phyloP scores from a whole-genome alignment of 1,140 invertebrate genomes.

The Brachionus rotundiformis region DNA sequence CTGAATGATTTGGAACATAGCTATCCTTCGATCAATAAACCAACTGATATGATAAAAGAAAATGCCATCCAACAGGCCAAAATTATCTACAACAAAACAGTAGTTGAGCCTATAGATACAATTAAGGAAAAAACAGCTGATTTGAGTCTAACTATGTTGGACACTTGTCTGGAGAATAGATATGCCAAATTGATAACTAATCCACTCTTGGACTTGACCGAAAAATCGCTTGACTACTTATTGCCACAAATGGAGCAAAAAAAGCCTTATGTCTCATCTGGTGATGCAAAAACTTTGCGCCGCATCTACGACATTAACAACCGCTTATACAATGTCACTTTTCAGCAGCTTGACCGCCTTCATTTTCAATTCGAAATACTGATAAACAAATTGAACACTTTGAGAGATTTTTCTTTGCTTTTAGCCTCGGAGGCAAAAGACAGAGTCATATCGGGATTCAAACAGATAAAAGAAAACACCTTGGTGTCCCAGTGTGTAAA shows the following conservation, averaged over 20 bases:
- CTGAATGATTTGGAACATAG: slow-evolving; percentile 21
- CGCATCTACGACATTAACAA: slow-evolving; percentile 12
- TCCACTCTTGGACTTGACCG: slow-evolving; percentile 34
- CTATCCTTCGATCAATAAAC: background rate
- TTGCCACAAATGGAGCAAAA: slow-evolving; percentile 4
- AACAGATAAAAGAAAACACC: background rate
- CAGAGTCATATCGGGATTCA: background rate
- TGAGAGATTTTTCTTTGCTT: background rate
- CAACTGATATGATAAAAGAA: slow-evolving; percentile 1
- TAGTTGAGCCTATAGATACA: background rate
- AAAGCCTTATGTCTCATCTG: background rate
- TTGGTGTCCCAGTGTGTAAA: background rate
- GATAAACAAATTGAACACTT: slow-evolving; percentile 4
- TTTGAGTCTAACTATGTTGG: background rate
- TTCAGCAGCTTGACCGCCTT: slow-evolving; percentile 5
- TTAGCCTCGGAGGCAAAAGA: background rate
- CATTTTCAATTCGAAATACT: background rate
- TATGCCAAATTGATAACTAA: slow-evolving; percentile 22
- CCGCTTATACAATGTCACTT: background rate
- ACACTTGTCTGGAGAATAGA: slow-evolving; percentile 26
- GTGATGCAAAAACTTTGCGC: background rate
- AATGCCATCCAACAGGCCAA: background rate
- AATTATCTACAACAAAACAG: slow-evolving; percentile 18
- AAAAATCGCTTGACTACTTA: slow-evolving; percentile 24
- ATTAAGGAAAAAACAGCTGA: slow-evolving; percentile 39